Percentiles rank a stretch among this genome's conserved stretches.
phyloP scores from a whole-genome alignment of 2,888 invertebrate genomes.

The Drosophila macrothrix region DNA sequence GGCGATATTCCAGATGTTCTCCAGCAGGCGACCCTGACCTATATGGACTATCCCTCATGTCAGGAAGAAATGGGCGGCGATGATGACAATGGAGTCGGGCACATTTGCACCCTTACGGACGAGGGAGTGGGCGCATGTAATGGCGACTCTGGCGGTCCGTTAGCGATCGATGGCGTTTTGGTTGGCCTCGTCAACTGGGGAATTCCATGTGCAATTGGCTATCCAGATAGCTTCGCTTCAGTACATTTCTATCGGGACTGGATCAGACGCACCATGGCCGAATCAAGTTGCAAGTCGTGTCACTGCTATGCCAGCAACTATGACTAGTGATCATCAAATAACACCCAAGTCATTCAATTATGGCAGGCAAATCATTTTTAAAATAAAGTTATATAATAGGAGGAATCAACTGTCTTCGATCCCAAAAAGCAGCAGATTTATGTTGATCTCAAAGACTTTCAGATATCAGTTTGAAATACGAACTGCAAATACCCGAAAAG shows the following conservation, averaged over 20 bases:
- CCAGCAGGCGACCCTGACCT: slow-evolving; percentile 86
- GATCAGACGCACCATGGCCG: slow-evolving; percentile 61
- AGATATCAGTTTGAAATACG: background rate
- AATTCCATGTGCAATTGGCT: slow-evolving; percentile 79
- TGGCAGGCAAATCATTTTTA: slow-evolving; percentile 11
- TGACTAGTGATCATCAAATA: slow-evolving; percentile 23
- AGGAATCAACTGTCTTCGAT: background rate
- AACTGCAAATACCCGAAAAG: background rate
- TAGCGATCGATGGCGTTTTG: slow-evolving; percentile 68
- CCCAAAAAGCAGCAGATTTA: background rate
- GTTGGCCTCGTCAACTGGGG: slow-evolving; percentile 84
- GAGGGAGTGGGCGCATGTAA: slow-evolving; percentile 86
- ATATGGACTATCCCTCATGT: slow-evolving; percentile 85
- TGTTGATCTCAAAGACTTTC: background rate
- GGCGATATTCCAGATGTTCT: slow-evolving; percentile 86
- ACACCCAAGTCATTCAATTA: slow-evolving; percentile 9
- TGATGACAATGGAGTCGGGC: slow-evolving; percentile 86
- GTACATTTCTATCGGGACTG: slow-evolving; percentile 75
- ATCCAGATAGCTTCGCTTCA: slow-evolving; percentile 80
- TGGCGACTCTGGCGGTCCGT: slow-evolving; percentile 83
- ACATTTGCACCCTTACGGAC: slow-evolving; percentile 87
- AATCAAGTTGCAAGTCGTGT: slow-evolving; percentile 56
- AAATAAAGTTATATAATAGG: background rate
- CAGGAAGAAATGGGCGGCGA: slow-evolving; percentile 85
- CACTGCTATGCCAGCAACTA: slow-evolving; percentile 77